Base-by-base conservation (phyloP, 2,888 invertebrate species). In the Copidosoma aretas region DNA sequence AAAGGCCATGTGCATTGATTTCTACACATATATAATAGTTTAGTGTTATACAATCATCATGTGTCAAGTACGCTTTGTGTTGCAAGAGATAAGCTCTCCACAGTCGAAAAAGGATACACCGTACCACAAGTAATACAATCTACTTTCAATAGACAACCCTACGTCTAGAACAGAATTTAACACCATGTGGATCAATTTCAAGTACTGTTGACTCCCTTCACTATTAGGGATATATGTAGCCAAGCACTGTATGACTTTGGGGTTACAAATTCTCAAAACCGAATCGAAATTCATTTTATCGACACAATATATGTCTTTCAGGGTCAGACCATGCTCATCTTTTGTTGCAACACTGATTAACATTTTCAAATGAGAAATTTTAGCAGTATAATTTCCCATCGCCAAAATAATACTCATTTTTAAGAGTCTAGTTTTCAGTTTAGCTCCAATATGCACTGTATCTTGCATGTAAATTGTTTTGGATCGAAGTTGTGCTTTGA, bases 221-320 rank as follows among this genome's bases (percentile, higher is more conserved):
- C 56, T 56, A n/a, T 14, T 17, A 25, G 25, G 25, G 10, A 24
- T 32, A 15, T 56, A 24, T 3, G 24, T 25, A 17, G 22, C 19
- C 32, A 56, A 32, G 14, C 1, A 32, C 10, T 56, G 14, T 1
- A 10, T 21, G 25, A 32, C 25, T 17, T 4, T 17, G 15, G 19
- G n/a, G 51, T 61, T 15, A 19, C 39, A 61, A n/a, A 61, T 19
- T 25, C 56, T 56, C 24, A 61, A 32, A 52, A 61, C 39, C 2
- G 52, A 64, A 22, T 46, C 58, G 32, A 56, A 67, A 25, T 61
- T 43, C 62, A 61, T 22, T 52, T 57, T 62, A 52, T 61, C 58
- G 41, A 52, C 65, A 22, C 10, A 19, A 14, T 22, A 32, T 3
- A 56, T 25, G 17, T 56, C 56, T 8, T 24, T 24, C 14, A 3